Conservation (phyloP, 2,888 invertebrate species). For the Calephelis perditalis region DNA sequence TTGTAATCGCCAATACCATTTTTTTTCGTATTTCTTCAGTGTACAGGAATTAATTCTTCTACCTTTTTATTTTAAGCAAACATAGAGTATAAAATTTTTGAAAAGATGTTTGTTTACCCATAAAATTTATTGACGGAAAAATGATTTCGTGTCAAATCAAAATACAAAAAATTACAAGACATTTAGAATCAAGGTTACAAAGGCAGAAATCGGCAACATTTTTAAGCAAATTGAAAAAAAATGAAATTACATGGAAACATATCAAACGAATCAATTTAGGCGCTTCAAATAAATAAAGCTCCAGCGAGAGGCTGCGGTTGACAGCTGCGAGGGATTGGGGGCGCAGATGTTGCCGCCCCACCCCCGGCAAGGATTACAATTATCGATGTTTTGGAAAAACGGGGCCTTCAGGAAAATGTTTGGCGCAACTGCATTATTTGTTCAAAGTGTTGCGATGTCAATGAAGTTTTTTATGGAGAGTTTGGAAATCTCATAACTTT, state of each 20-base stretch:
- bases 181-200: conserved; percentile 1
- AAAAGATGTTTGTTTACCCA: too few species aligned
- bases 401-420: conserved; percentile 16
- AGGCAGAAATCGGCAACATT: conserved; percentile 23
- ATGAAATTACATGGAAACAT: conserved; percentile 37
- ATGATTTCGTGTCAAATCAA: not conserved
- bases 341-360: conserved; percentile 50
- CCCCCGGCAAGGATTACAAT: conserved; percentile 32
- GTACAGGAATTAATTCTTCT: too few species aligned
- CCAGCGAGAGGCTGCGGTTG: conserved; percentile 52
- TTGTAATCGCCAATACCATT: too few species aligned
- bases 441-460: not conserved
- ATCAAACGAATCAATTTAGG: conserved; percentile 65
- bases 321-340: conserved; percentile 58
- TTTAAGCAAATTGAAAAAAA: conserved; percentile 24
- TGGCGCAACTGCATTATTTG: conserved; percentile 16
- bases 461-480: too few species aligned
- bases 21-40: too few species aligned
- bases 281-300: conserved; percentile 34
- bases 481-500: too few species aligned
- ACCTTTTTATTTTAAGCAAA: too few species aligned
- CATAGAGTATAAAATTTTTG: too few species aligned
- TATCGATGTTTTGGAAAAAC: conserved; percentile 28
- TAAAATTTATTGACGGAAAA: too few species aligned
- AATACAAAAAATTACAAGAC: not conserved